Base-by-base conservation (phyloP, 2,888 invertebrate species). In the Callyntrura guangdongensis region DNA sequence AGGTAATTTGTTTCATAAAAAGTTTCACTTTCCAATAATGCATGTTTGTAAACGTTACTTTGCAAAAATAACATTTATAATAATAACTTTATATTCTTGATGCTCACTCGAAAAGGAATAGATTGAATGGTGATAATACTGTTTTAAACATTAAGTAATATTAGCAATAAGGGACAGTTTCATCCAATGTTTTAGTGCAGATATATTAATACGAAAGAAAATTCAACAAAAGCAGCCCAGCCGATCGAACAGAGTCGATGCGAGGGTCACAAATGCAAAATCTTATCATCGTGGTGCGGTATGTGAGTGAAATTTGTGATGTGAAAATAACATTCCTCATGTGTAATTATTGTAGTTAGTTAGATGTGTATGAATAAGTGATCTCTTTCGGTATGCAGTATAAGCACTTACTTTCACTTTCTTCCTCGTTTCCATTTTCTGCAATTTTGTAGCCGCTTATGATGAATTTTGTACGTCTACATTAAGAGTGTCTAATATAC, bases 1-100 rank as follows among this genome's bases (percentile, higher is more conserved):
- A 88, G 88, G 88, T 88, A 87, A 69, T 79, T 86, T 87, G 79
- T 87, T 87, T 17, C 79, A 64, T 67, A 74, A 56, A 81, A 59
- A 81, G 74, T 74, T 49, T 49, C 74, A 27, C 67, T 69, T 61
- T 69, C n/a, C 25, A 69, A 20, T n/a, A 61, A 61, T 61, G 12
- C n/a, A 53, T 53, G 53, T 53, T 53, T 53, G 8, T 53, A n/a
- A 14, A 53, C 53, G n/a, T 53, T 36, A 82, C 36, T 36, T 64
- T 82, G 64, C 36, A 64, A 82, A 64, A 64, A 64, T 82, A 81
- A 59, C 22, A 49, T 56, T 79, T 27, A 11, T 56, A 56, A 25
- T 74, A 8, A 9, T 61, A 53, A n/a, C 47, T 27, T 20, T 17
- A n/a, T 36, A 36, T 6, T 4, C 36, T 36, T 36, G 36, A 36